Evolutionary conservation across 2,888 invertebrate genomes (phyloP).

Genomic region (Hartigia nigra): DNA sequence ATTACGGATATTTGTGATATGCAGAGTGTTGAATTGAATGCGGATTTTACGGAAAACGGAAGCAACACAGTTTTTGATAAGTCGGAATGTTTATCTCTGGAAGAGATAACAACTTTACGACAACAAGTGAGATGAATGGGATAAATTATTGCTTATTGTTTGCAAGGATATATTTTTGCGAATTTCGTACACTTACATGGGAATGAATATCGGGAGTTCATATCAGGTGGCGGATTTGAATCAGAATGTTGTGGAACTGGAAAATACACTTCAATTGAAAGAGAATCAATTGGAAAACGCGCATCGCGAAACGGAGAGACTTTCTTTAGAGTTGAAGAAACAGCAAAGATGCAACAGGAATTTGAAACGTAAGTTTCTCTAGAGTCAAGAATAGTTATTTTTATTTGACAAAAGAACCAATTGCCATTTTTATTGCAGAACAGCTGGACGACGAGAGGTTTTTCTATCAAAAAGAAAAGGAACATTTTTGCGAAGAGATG

Average conservation of each 20-base stretch:
- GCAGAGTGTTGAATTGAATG: conserved; percentile 40
- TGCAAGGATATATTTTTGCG: neutral
- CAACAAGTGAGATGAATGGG: conserved; percentile 36
- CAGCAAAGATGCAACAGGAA: conserved; percentile 67
- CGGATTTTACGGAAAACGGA: conserved; percentile 26
- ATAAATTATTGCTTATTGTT: conserved; percentile 3
- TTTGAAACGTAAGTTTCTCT: conserved; percentile 58
- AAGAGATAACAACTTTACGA: conserved; percentile 29
- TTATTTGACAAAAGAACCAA: neutral
- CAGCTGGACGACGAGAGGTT: conserved; percentile 70
- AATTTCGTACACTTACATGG: neutral
- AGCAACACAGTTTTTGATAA: conserved; percentile 25
- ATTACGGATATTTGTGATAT: conserved; percentile 41
- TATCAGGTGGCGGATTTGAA: conserved; percentile 66
- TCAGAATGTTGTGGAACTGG: conserved; percentile 65
- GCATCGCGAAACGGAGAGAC: conserved; percentile 69
- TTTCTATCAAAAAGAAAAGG: conserved; percentile 70
- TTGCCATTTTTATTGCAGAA: conserved; percentile 49
- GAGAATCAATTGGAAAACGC: conserved; percentile 67
- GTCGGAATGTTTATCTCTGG: conserved; percentile 22
- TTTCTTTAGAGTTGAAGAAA: conserved; percentile 67
- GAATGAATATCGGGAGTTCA: neutral
- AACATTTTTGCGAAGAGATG: conserved; percentile 68
- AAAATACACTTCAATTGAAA: conserved; percentile 66
- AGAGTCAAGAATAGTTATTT: neutral